Evolutionary conservation across 2,888 invertebrate species (phyloP), one percentile per base, ranked within the genome.

Genomic region (Petrophora chlorosata): DNA sequence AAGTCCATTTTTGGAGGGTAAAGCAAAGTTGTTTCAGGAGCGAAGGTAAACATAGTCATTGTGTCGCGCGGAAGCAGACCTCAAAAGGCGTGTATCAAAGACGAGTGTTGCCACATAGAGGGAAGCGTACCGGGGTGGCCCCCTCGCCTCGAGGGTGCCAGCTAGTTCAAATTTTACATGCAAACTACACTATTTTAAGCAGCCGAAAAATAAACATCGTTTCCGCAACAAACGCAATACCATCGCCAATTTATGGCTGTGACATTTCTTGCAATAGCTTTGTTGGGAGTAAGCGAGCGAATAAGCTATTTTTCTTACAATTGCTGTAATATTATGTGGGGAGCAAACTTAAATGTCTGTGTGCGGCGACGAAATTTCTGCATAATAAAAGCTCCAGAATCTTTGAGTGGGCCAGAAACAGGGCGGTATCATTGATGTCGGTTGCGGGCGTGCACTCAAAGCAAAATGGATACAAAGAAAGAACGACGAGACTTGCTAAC

Each of bases 51-150:
- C 73, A 80, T 71, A 73, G 70, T 72, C 71, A 82, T 85, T 86
- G 85, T 86, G 75, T 73, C 70, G 70, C 67, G 68, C 69, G 69
- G 65, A 66, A 74, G 77, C 73, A 82, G 78, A 85, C 86, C 85
- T 89, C 87, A 87, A 88, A 87, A 85, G 84, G 71, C 75, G 68
- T 70, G 73, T 81, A 79, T 87, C 85, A 88, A 87, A 85, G 84
- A 81, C 72, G 79, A 79, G 82, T 67, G 74, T 67, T 68, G 71
- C 62, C 71, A 73, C 70, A 76, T 67, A 71, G 72, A 71, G 73
- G 75, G 78, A 75, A 69, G 66, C 56, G 67, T 71, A 70, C 56
- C 69, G 63, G 74, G 73, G 74, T 59, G 71, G 67, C 67, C 71
- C 79, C 78, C 79, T 76, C 71, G 72, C 75, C 70, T 52, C 63